Base-by-base conservation (phyloP, 2,888 invertebrate genomes). In the Mythimna ferrago region DNA sequence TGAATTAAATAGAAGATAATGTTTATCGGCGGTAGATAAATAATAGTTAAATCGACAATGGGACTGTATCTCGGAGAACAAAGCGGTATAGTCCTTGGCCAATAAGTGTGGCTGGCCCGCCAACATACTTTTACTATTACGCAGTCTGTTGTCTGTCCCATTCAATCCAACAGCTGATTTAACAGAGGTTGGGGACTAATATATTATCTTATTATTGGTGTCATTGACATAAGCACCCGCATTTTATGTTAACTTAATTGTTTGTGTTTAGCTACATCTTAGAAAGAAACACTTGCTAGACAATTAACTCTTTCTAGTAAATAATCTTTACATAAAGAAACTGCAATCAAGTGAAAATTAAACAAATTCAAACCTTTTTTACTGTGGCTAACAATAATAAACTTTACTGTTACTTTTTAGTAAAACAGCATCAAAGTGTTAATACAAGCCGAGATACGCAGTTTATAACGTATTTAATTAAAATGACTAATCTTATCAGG, bases 41-140 rank as follows among this genome's bases (percentile, higher is more conserved):
- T 77, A 73, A 74, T 79, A 79, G 80, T 81, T 81, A 73, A 73
- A 78, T 76, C 74, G 87, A 88, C 88, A 89, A 86, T 86, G 82
- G 86, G 85, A 79, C 84, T 80, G 85, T 86, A 80, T 81, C 74
- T 82, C 77, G n/a, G 85, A 89, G 91, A 91, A 92, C 92, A 93
- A 94, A 93, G 92, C 87, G 81, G 82, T 77, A 87, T 90, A 88
- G 93, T 92, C 94, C 94, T 94, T 95, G 94, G 93, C 93, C 91
- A 90, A 76, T 89, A 85, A 90, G 85, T 81, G 80, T 80, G 85
- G 90, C 89, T 89, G 88, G 89, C 89, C 82, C 87, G 82, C 76
- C 83, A 87, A 85, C 89, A 90, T 88, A 92, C 93, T 92, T 93
- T 93, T 93, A 93, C 93, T 93, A 92, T 91, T 91, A 89, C 89